Evolutionary conservation across 2,113 vertebrate genomes (phyloP).

Genomic region (Psittacula cyanocephala): DNA sequence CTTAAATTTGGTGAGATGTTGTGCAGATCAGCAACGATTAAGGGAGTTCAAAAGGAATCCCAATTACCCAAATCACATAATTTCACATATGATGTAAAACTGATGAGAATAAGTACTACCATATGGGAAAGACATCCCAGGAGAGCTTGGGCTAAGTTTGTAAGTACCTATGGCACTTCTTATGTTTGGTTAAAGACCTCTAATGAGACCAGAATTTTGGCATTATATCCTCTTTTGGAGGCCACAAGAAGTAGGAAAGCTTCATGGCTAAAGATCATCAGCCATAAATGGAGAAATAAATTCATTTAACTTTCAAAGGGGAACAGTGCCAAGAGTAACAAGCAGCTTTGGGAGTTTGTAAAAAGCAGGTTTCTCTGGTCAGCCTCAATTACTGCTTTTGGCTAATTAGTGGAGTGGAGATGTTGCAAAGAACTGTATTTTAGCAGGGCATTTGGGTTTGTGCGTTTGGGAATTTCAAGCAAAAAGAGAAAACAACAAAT

Average conservation of each 20-base stretch:
- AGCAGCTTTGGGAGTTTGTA: background rate
- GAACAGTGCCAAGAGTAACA: constrained; percentile 14
- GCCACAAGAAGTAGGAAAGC: background rate
- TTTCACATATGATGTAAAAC: constrained; percentile 6
- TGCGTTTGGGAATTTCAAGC: background rate
- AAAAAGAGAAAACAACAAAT: background rate
- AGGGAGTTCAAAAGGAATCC: constrained; percentile 3
- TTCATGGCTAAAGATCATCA: background rate
- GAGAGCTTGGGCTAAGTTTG: background rate
- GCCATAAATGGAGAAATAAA: constrained; percentile 10
- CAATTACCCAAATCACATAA: background rate
- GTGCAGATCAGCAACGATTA: background rate
- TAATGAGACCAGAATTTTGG: constrained; percentile 9
- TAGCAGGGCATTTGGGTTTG: background rate
- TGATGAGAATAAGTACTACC: background rate
- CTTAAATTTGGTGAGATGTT: background rate
- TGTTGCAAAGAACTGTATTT: background rate
- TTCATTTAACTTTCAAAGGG: background rate
- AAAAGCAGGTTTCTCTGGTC: background rate
- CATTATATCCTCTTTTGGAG: background rate
- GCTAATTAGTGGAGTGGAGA: background rate
- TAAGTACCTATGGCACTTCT: background rate
- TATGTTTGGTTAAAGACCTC: constrained; percentile 3
- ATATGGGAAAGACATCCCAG: background rate
- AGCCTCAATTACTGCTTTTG: background rate